phyloP scores from a whole-genome alignment of 1,140 invertebrate species.

The Camponotus vicinus region DNA sequence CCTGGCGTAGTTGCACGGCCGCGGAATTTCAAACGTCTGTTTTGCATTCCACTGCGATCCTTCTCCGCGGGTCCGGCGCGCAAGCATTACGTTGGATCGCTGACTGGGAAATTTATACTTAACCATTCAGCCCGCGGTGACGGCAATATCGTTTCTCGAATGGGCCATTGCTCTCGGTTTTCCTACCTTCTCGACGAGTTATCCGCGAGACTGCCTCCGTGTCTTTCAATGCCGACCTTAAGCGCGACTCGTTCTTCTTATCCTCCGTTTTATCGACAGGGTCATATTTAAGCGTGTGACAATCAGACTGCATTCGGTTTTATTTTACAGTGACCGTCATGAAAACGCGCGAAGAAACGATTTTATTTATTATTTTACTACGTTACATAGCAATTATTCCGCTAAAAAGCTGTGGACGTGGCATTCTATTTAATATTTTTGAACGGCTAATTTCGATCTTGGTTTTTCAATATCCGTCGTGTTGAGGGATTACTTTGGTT shows the following conservation, averaged over 20 bases:
- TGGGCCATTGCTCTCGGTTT: constrained; percentile 75
- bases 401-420: neutral
- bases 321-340: constrained; percentile 5
- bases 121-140: constrained; percentile 72
- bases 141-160: constrained; percentile 75
- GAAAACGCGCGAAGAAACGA: constrained; percentile 6
- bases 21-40: constrained; percentile 81
- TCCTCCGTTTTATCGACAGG: constrained; percentile 39
- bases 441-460: neutral
- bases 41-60: constrained; percentile 78
- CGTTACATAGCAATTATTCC: neutral
- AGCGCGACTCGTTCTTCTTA: constrained; percentile 55
- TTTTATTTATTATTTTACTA: neutral
- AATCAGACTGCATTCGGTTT: constrained; percentile 25
- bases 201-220: constrained; percentile 50
- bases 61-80: constrained; percentile 57
- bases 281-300: constrained; percentile 46
- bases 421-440: neutral
- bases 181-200: constrained; percentile 46
- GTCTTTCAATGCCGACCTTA: constrained; percentile 52
- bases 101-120: constrained; percentile 80
- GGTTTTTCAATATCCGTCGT: neutral
- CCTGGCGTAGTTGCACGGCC: constrained; percentile 59
- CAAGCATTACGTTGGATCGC: constrained; percentile 73
- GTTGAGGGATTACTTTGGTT: neutral